A percentile compares a stretch with the other conserved stretches of the same genome.
Conservation (phyloP, 2,113 vertebrate species). For the Phycodurus eques region DNA sequence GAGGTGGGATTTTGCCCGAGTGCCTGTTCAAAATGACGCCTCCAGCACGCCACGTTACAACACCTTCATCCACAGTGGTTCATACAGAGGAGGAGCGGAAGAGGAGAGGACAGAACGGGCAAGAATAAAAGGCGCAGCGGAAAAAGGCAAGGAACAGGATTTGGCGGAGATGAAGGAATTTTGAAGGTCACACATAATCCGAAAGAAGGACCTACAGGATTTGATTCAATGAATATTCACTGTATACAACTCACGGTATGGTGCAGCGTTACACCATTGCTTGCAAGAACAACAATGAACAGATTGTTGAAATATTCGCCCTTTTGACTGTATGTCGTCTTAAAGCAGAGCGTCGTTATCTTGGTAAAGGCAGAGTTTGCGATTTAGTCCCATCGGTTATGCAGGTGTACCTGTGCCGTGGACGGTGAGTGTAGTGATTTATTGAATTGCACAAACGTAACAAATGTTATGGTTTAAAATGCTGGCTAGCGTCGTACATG, state of each 20-base stretch:
- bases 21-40: slow-evolving; percentile 44
- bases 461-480: neutral
- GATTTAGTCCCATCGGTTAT: neutral
- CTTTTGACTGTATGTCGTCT: neutral
- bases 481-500: neutral
- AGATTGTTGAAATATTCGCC: neutral
- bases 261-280: neutral
- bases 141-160: slow-evolving; percentile 22
- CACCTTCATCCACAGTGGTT: slow-evolving; percentile 47
- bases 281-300: neutral
- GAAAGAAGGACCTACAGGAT: slow-evolving; percentile 16
- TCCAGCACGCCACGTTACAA: slow-evolving; percentile 39
- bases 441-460: neutral
- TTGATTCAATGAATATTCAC: neutral
- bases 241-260: neutral
- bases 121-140: slow-evolving; percentile 25
- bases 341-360: neutral
- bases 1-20: slow-evolving; percentile 52
- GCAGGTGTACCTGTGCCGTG: neutral
- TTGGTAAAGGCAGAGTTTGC: neutral
- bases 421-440: neutral
- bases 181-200: slow-evolving; percentile 7
- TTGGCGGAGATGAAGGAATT: slow-evolving; percentile 5
- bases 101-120: slow-evolving; percentile 28
- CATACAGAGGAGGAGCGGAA: slow-evolving; percentile 31